Base-by-base conservation (phyloP, 2,797 vertebrate genomes). In the Molossus molossus region DNA sequence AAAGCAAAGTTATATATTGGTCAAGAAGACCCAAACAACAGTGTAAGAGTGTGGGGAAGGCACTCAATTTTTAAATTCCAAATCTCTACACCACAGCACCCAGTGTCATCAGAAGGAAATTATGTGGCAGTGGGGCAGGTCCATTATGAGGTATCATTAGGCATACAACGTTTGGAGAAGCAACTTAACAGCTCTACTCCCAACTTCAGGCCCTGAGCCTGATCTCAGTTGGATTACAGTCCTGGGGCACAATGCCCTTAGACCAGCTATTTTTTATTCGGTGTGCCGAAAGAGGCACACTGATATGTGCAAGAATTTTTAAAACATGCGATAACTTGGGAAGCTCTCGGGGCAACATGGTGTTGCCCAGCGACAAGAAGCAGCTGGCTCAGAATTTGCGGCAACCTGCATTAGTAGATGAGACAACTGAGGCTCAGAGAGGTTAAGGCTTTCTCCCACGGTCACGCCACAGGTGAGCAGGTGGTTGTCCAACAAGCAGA, bases 1-100 rank as follows among this genome's bases (percentile, higher is more conserved):
- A 94, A 65, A 87, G 40, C 21, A 62, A 87, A 82, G 33, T 6
- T 84, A 64, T 69, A 81, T 90, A 70, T 7, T 65, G 40, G n/a
- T 12, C 48, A 60, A 27, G 23, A 73, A 65, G 6, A 93, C 48
- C 14, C 21, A 70, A 75, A 10, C 50, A 80, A 12, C 40, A 55
- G 45, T 40, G 65, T 27, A 29, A 70, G 48, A 69, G 57, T n/a
- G 70, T 15, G 33, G 29, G 17, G 25, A 83, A 60, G 6, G 85
- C 90, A 48, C 18, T 62, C 72, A 27, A 55, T 37, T 73, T 95
- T 58, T 57, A 67, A 83, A 90, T 91, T 83, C 55, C 64, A 85
- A 84, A 90, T 45, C 15, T 29, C 58, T 77, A 80, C 37, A 53
- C 20, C 48, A 64, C 1, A 1, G 55, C 60, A 48, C 55, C 48